Percentiles rank a stretch among this genome's conserved stretches.
Conservation (phyloP, 2,113 vertebrate genomes). For the Cavia porcellus region DNA sequence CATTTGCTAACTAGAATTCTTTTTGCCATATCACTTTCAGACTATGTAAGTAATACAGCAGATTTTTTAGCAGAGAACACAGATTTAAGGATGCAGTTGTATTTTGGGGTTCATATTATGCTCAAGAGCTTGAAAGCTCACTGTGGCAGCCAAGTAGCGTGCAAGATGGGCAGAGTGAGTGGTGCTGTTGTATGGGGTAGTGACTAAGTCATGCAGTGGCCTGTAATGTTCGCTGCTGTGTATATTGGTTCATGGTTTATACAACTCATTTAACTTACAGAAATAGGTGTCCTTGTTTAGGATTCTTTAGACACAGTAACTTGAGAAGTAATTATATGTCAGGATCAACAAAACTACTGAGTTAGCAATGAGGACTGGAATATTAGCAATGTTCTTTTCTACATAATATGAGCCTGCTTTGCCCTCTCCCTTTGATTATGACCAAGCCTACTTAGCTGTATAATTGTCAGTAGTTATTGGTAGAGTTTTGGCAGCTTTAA, state of each 20-base stretch:
- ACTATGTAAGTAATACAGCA: constrained; percentile 1
- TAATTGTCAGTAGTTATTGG: constrained; percentile 23
- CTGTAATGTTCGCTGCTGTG: not conserved
- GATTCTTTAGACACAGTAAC: not conserved
- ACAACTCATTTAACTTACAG: not conserved
- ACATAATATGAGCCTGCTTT: not conserved
- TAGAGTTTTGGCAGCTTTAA: constrained; percentile 44
- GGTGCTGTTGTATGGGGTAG: not conserved
- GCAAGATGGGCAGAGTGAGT: not conserved
- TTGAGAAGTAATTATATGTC: constrained; percentile 46
- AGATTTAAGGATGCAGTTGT: not conserved
- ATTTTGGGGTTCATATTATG: not conserved
- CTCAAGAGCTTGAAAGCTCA: not conserved
- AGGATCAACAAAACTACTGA: constrained; percentile 16
- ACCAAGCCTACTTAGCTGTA: not conserved
- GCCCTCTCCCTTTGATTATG: constrained; percentile 11
- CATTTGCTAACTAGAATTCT: constrained; percentile 25
- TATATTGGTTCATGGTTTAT: not conserved
- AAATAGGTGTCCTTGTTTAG: not conserved
- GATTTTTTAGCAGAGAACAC: not conserved
- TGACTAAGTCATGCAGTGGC: not conserved
- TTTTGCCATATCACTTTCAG: constrained; percentile 5
- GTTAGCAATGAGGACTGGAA: not conserved
- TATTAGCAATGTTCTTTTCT: not conserved
- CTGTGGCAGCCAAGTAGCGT: not conserved